Base-by-base conservation (phyloP, 2,113 vertebrate species). In the Oreotrochilus melanogaster region DNA sequence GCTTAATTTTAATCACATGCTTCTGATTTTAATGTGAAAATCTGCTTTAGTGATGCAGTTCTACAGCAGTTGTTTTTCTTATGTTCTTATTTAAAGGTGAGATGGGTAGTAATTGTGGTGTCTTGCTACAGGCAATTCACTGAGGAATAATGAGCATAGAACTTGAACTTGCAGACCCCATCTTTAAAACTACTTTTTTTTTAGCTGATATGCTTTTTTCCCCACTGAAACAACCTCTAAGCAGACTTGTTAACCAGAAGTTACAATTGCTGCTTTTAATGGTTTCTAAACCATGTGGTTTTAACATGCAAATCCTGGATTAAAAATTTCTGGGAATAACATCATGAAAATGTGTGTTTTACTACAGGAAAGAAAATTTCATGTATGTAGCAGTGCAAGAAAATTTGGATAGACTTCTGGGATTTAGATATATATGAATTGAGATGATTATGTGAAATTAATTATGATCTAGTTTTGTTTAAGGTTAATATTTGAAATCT, bases 401-500 rank as follows among this genome's bases (percentile, higher is more conserved):
- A 67, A 50, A 31, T 78, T 45, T 76, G 14, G 42, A 12, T 57
- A 47, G 14, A 18, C 19, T 48, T 78, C 19, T 80, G 47, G 75
- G 78, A 53, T 79, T n/a, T 53, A n/a, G 3, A 4, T 65, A 13
- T 22, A 5, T 61, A 19, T 27, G 33, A 72, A 57, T 50, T 72
- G 54, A 33, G 14, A 3, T 69, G 35, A 42, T 22, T 64, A 1
- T 62, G 4, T 47, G 67, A 91, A 30, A 25, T 57, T 47, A 64
- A 66, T 83, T 81, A 48, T 82, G 7, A 58, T 27, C 37, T 80
- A n/a, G 2, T 22, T 92, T 69, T 61, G 33, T 73, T 82, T 85
- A 69, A 60, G 5, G n/a, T 92, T 97, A 93, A 89, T 96, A 78
- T 72, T 92, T 84, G 45, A 88, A 93, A 53, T 84, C 53, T 86